Percentiles rank a stretch among this genome's conserved stretches.
phyloP scores from a whole-genome alignment of 1,140 invertebrate genomes.

The Heliothis subflexa region DNA sequence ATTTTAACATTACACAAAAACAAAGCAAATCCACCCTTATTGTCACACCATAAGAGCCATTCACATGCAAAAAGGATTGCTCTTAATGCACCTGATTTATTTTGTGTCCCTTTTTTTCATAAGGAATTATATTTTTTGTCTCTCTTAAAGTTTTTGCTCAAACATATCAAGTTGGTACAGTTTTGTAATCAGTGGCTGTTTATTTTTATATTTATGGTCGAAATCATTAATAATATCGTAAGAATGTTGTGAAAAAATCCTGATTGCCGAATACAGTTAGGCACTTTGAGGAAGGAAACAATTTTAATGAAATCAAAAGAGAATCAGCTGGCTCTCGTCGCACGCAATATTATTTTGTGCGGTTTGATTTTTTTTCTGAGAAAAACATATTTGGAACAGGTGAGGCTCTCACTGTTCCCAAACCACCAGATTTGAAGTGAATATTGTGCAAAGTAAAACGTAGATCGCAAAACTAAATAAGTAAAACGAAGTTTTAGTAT shows the following conservation, averaged over 20 bases:
- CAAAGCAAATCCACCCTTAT: constrained; percentile 5
- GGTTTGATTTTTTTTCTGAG: background rate
- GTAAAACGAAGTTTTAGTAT: no score
- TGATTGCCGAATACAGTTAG: constrained; percentile 14
- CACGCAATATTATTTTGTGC: background rate
- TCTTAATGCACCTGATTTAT: constrained; percentile 27
- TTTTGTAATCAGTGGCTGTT: constrained; percentile 11
- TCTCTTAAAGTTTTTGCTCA: constrained; percentile 7
- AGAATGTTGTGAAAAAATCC: background rate
- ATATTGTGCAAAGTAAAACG: no score
- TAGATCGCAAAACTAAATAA: no score
- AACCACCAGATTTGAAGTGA: no score
- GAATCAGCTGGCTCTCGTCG: background rate
- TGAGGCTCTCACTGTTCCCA: background rate
- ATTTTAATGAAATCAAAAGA: background rate
- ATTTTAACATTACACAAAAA: background rate
- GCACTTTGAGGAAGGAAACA: constrained; percentile 6
- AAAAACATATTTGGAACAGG: background rate
- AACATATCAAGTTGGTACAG: constrained; percentile 29
- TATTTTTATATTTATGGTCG: background rate
- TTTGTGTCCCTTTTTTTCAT: constrained; percentile 19
- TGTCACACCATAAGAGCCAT: background rate
- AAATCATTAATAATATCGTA: background rate
- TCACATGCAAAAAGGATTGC: background rate
- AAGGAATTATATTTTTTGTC: constrained; percentile 11